phyloP scores from a whole-genome alignment of 2,113 vertebrate genomes.

The Eubucco bourcierii region DNA sequence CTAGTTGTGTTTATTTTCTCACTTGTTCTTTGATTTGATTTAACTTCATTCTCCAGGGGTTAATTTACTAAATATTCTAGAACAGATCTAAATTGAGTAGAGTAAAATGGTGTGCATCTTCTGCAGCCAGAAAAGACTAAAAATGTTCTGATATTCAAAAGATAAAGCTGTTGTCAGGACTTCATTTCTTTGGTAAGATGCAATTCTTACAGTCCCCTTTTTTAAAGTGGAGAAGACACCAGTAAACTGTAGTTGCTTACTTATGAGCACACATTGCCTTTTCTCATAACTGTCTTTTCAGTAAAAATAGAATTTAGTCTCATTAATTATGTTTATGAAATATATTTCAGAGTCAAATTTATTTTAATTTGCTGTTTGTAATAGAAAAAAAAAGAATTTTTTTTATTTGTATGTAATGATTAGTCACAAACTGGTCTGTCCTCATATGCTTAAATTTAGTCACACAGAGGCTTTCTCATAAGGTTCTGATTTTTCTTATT shows the following conservation, averaged over 20 bases:
- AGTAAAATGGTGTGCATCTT: background rate
- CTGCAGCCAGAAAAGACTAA: background rate
- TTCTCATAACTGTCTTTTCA: background rate
- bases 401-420: background rate
- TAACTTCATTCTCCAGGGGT: background rate
- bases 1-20: background rate
- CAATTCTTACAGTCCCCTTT: background rate
- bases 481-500: conserved; percentile 50
- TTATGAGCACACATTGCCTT: background rate
- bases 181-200: background rate
- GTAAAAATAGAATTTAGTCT: background rate
- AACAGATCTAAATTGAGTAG: background rate
- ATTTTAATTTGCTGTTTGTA: conserved; percentile 7
- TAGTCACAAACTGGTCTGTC: conserved; percentile 38
- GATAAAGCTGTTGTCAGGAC: background rate
- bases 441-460: conserved; percentile 44
- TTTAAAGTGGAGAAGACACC: background rate
- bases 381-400: background rate
- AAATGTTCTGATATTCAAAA: background rate
- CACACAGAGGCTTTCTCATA: conserved; percentile 25
- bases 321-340: background rate
- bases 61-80: background rate
- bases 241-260: background rate
- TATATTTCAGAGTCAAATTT: background rate
- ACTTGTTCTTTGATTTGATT: background rate